phyloP scores from a whole-genome alignment of 2,113 vertebrate species.

The Nycticebus coucang region DNA sequence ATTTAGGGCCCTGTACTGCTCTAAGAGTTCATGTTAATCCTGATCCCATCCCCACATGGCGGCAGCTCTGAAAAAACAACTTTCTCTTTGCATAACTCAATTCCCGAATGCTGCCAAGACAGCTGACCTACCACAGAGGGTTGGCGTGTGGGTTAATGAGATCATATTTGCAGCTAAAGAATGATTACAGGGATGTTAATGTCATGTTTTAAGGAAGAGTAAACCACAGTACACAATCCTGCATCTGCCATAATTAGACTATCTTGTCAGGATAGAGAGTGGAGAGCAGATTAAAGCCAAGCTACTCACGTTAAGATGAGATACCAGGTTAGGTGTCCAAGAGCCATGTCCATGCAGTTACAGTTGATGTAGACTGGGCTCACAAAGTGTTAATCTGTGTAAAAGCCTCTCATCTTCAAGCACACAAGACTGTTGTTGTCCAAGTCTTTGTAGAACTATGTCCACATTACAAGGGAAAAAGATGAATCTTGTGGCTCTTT shows the following conservation, averaged over 20 bases:
- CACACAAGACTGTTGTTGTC: not conserved
- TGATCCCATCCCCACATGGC: constrained; percentile 32
- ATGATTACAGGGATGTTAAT: constrained; percentile 71
- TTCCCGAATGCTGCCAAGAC: constrained; percentile 13
- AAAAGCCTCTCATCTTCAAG: not conserved
- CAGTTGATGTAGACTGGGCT: not conserved
- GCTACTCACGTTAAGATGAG: constrained; percentile 48
- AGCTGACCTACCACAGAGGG: constrained; percentile 64
- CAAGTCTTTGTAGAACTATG: not conserved
- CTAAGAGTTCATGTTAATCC: not conserved
- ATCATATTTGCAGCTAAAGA: constrained; percentile 74
- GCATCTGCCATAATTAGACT: constrained; percentile 69
- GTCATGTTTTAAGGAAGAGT: constrained; percentile 68
- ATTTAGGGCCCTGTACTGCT: not conserved
- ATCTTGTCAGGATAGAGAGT: constrained; percentile 23
- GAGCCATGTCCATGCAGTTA: constrained; percentile 43
- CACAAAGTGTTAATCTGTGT: not conserved
- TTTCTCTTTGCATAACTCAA: constrained; percentile 73
- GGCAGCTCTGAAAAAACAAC: constrained; percentile 52
- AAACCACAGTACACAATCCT: constrained; percentile 73
- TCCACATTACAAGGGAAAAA: not conserved
- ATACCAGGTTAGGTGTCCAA: constrained; percentile 49
- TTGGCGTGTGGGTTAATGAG: constrained; percentile 74
- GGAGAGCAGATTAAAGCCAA: constrained; percentile 63
- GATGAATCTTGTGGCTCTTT: not conserved